Base-by-base conservation (phyloP, 2,888 invertebrate species). In the Creontiades dilutus region DNA sequence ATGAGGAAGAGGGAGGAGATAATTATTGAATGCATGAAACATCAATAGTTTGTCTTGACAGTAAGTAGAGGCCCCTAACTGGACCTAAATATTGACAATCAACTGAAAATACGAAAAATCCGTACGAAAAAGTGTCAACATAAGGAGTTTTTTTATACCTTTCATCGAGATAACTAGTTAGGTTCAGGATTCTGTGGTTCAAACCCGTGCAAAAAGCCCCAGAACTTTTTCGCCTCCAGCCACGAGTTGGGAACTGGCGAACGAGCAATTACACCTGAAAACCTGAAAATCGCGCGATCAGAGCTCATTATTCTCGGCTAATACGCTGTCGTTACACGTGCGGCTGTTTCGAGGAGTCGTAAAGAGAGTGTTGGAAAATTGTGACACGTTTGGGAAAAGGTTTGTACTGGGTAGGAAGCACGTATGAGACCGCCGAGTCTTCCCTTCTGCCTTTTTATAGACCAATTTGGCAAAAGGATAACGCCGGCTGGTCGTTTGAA, bases 381-480 rank as follows among this genome's bases (percentile, higher is more conserved):
- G 27, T 23, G 23, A 68, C 68, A 68, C 68, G 68, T 23, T 68
- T 68, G 19, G 68, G 68, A 68, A 68, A 68, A 68, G 27, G 68
- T 68, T 68, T 23, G 68, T 23, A 68, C 23, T 9, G 68, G 68
- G 23, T 3, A 23, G 68, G 68, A 68, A 68, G 68, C 68, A 68
- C 68, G 68, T 68, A 68, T 68, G 68, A 68, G 68, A 68, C 68
- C 68, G 68, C n/a, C 57, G 57, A 57, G n/a, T n/a, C 16, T n/a
- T 7, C 14, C 57, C n/a, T 57, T 57, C 37, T 37, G 37, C 52
- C 52, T 52, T 52, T 68, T 68, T 68, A 68, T 68, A 19, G 27
- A 13, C 68, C 68, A 68, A 68, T 68, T 68, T 23, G 68, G 68
- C 68, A 68, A 19, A n/a, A 68, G 68, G 68, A 23, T 68, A 68